Evolutionary conservation across 2,888 invertebrate species (phyloP).

Genomic region (Hololepta plana): DNA sequence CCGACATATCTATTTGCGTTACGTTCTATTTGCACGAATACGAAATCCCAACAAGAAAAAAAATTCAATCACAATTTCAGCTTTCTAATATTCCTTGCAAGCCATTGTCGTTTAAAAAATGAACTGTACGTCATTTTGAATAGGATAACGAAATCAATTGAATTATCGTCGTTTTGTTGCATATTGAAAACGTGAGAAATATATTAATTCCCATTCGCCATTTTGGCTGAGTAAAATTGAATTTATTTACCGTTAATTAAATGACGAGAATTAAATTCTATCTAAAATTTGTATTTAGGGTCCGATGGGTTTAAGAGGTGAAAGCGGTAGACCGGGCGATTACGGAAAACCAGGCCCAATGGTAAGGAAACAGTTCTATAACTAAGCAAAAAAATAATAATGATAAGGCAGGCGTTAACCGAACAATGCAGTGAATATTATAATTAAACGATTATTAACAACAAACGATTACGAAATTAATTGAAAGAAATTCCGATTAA

Average conservation of each 20-base stretch:
- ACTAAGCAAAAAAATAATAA: slow-evolving; percentile 14
- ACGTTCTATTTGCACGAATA: no score
- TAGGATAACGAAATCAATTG: no score
- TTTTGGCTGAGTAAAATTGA: not conserved
- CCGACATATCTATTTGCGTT: no score
- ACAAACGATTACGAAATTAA: slow-evolving; percentile 8
- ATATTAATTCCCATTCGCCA: slow-evolving; percentile 1
- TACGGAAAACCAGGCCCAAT: slow-evolving; percentile 56
- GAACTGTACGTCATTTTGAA: no score
- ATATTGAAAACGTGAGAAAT: no score
- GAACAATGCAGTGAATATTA: slow-evolving; percentile 25
- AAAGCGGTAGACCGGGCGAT: slow-evolving; percentile 51
- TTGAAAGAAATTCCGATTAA: slow-evolving; percentile 13
- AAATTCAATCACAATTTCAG: no score
- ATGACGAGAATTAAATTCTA: not conserved
- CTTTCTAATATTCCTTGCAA: no score
- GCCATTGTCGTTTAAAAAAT: no score
- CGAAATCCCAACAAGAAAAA: no score
- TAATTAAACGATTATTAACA: no score
- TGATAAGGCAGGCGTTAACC: slow-evolving; percentile 15
- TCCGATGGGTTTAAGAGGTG: slow-evolving; percentile 65
- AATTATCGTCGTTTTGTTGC: no score
- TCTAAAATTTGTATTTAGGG: slow-evolving; percentile 34
- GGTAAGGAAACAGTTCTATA: slow-evolving; percentile 44
- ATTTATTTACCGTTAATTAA: not conserved